phyloP scores from a whole-genome alignment of 1,140 invertebrate species.

The Chrysopa pallens region DNA sequence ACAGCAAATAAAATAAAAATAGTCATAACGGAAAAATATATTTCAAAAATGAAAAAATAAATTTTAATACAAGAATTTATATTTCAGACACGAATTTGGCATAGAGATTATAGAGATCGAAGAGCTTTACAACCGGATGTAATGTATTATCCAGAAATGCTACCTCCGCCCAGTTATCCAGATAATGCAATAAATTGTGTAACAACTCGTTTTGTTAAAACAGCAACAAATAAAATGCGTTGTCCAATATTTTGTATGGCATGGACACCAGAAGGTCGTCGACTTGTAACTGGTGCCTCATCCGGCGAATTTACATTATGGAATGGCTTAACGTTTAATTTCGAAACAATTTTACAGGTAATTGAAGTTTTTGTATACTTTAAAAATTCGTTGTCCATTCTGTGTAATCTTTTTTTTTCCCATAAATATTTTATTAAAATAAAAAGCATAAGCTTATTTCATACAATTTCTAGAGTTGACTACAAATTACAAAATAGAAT shows the following conservation, averaged over 20 bases:
- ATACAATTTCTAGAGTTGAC: no score
- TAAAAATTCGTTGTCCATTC: no score
- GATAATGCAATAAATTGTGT: conserved; percentile 96
- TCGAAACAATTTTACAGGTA: conserved; percentile 98
- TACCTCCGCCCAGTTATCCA: conserved; percentile 74
- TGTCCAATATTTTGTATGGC: conserved; percentile 98
- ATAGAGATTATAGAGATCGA: conserved; percentile 74
- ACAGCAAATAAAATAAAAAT: conserved; percentile 2
- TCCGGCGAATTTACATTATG: conserved; percentile 98
- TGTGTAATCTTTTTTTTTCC: no score
- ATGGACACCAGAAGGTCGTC: conserved; percentile 96
- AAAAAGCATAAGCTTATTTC: no score
- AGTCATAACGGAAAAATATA: no score
- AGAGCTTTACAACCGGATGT: conserved; percentile 78
- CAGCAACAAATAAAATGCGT: conserved; percentile 98
- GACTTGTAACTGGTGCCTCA: conserved; percentile 94
- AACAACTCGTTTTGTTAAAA: conserved; percentile 91
- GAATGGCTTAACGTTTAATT: conserved; percentile 99
- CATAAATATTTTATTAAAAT: no score
- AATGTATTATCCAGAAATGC: conserved; percentile 71
- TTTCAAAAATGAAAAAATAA: no score
- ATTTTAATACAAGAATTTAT: conserved; percentile 6
- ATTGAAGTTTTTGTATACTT: conserved; percentile 8
- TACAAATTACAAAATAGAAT: no score
- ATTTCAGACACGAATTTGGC: conserved; percentile 75